phyloP scores from a whole-genome alignment of 1,140 invertebrate genomes.

The Episyrphus balteatus region DNA sequence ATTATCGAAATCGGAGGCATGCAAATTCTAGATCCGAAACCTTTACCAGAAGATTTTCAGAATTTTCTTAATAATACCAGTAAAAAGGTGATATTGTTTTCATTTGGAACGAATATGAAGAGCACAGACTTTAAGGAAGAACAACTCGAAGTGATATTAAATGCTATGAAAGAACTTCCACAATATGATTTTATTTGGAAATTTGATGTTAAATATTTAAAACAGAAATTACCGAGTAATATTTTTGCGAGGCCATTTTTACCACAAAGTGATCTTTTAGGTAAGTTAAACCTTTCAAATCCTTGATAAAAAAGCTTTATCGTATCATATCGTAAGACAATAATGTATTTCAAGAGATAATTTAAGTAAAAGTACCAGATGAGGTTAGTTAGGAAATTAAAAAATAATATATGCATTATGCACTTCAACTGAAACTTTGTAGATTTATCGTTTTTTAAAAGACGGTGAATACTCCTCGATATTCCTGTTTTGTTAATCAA shows the following conservation, averaged over 20 bases:
- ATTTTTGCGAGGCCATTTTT: not conserved
- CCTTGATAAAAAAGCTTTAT: too few species aligned
- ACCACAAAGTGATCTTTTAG: conserved; percentile 29
- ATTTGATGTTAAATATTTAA: conserved; percentile 10
- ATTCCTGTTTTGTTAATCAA: too few species aligned
- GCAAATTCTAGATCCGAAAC: conserved; percentile 25
- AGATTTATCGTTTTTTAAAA: too few species aligned
- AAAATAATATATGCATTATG: too few species aligned
- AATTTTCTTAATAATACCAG: conserved; percentile 17
- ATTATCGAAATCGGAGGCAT: conserved; percentile 45
- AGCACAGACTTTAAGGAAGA: conserved; percentile 2
- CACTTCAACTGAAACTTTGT: too few species aligned
- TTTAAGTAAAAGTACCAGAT: too few species aligned
- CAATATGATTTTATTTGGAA: conserved; percentile 32
- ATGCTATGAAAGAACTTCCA: conserved; percentile 6
- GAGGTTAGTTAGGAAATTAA: too few species aligned
- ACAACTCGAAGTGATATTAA: conserved; percentile 1
- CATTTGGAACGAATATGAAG: conserved; percentile 16
- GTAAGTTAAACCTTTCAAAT: not conserved
- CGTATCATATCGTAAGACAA: too few species aligned
- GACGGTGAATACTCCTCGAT: too few species aligned
- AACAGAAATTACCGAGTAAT: conserved; percentile 2
- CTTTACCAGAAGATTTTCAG: conserved; percentile 20
- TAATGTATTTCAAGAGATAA: too few species aligned
- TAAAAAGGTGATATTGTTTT: conserved; percentile 28